A percentile compares a stretch with the other conserved stretches of the same genome.
Evolutionary conservation across 2,797 vertebrate species (phyloP).

Genomic region (Parauchenoglanis ngamensis): DNA sequence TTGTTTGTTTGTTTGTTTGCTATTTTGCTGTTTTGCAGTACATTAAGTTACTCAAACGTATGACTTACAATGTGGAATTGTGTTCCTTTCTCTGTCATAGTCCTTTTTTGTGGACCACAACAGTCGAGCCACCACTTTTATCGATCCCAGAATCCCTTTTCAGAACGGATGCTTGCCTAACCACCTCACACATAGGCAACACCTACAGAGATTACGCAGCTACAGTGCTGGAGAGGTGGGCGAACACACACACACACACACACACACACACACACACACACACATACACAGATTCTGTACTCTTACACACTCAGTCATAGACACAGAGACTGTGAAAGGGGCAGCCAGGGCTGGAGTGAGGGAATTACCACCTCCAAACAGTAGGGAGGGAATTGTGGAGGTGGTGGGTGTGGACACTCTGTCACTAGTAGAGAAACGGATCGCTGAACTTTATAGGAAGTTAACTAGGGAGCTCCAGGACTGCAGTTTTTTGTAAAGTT

Average conservation of each 20-base stretch:
- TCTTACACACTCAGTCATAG: not conserved
- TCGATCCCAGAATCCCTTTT: slow-evolving; percentile 94
- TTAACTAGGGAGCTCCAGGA: not conserved
- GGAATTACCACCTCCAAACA: not conserved
- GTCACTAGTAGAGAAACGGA: not conserved
- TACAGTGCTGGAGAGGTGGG: slow-evolving; percentile 96
- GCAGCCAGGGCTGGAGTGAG: not conserved
- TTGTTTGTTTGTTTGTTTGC: too few species aligned
- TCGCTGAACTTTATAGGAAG: not conserved
- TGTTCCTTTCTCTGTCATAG: slow-evolving; percentile 66
- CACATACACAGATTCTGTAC: not conserved
- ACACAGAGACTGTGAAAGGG: not conserved
- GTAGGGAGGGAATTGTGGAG: not conserved
- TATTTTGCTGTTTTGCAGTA: not conserved
- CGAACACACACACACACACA: slow-evolving; percentile 1
- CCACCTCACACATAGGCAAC: slow-evolving; percentile 89
- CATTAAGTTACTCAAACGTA: not conserved
- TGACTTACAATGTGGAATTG: not conserved
- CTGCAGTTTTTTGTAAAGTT: not conserved
- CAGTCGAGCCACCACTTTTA: slow-evolving; percentile 94
- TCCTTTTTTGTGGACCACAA: slow-evolving; percentile 99
- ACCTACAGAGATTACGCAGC: slow-evolving; percentile 94
- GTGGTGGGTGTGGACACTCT: not conserved
- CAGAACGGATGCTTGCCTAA: slow-evolving; percentile 91
- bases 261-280: not conserved